Base-by-base conservation (phyloP, 2,888 invertebrate species). In the Hyalella azteca region DNA sequence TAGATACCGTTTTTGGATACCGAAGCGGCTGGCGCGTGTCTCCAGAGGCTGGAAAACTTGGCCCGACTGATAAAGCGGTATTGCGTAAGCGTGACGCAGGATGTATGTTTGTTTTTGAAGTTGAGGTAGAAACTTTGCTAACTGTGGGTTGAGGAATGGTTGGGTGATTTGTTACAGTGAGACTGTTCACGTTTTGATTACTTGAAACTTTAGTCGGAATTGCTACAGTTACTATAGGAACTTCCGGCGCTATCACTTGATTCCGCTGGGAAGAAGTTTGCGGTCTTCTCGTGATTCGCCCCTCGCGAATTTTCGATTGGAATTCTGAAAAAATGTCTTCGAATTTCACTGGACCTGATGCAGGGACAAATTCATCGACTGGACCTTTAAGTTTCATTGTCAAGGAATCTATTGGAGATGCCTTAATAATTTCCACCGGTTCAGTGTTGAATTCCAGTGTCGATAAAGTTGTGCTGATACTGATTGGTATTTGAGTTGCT, bases 261-360 rank as follows among this genome's bases (percentile, higher is more conserved):
- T 66, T 1, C 22, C 66, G 66, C 39, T 66, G 66, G 15, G 66
- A 36, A 19, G 39, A 36, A 66, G 66, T 3, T 5, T 66, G 22
- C 39, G 66, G 66, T 36, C 4, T 36, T 36, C 36, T 66, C 66
- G 66, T 66, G 7, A 36, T 15, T 66, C 39, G 22, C 32, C 19
- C 66, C 36, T 66, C 39, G 13, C 39, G 66, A 36, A 19, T 19
- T 29, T 66, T 66, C 19, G 66, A 66, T 36, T 36, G 32, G 39
- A 66, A 66, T 36, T 66, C 66, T 5, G 66, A 66, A 36, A 66
- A 66, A 66, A 66, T 66, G 19, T 66, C 66, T 36, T 66, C 36
- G n/a, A 66, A 66, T 22, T 66, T 66, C 5, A 29, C 36, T 7
- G 66, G 29, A 3, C 66, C 66, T 36, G 66, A 66, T 29, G 15